Base-by-base conservation (phyloP, 1,140 invertebrate genomes). In the Ips nitidus region DNA sequence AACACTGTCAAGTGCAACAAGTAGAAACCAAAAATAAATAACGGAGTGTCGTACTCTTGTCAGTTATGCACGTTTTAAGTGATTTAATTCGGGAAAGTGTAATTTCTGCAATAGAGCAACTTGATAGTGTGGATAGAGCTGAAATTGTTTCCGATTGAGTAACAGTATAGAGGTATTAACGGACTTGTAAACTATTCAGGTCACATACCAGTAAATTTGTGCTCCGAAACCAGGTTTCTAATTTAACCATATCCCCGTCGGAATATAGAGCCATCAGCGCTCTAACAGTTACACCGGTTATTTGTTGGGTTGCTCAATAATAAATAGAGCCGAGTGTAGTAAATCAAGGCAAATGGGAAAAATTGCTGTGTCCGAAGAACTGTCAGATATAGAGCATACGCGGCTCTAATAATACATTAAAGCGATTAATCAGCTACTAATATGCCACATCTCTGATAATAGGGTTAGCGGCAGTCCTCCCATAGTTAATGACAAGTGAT, bases 221-320 rank as follows among this genome's bases (percentile, higher is more conserved):
- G 45, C 45, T 50, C 6, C 45, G 45, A 50, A 50, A 6, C 6
- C 22, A 50, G 45, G 7, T 50, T 50, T 22, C 22, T 8, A 50
- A 8, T 50, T 50, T 8, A 50, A 6, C 45, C 45, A 50, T 50
- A 50, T 50, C 22, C 45, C 45, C 45, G 2, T 8, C 45, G 45
- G 45, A 50, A 50, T 50, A 50, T 50, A 8, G 45, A 50, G 45
- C 45, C 45, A 50, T 50, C 45, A 50, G 45, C 45, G 45, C 45
- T 50, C 22, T 50, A 50, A 50, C 45, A 50, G 45, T 22, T 50
- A 50, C 45, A 50, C 22, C 45, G 22, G 45, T 50, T 50, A 50
- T 8, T 22, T 6, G 45, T 22, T 22, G 45, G 45, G 22, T 50
- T 50, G 45, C 45, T 50, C 6, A 50, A 50, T 50, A 50, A 8